Base-by-base conservation (phyloP, 2,113 vertebrate species). In the Megaceryle torquata region DNA sequence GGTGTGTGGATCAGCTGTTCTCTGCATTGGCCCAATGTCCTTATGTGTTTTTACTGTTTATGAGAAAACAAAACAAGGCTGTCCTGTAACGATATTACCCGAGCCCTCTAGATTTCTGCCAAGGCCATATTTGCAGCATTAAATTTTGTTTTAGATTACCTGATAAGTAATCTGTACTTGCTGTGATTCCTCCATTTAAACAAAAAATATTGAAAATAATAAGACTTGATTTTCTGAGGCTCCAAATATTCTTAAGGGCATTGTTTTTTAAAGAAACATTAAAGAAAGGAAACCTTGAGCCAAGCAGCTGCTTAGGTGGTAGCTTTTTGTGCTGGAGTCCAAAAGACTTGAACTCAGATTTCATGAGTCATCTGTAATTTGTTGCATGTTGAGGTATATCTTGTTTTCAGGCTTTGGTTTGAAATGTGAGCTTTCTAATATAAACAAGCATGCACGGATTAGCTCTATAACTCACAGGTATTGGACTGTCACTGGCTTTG, bases 361-460 rank as follows among this genome's bases (percentile, higher is more conserved):
- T 79, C 29, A 24, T 50, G 84, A 94, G 81, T 94, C 59, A 61
- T 72, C 51, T 84, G 6, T 84, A 84, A 86, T 82, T 89, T 82
- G 83, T 75, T 86, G 83, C 22, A 48, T 57, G 50, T 91, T 94
- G 86, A 89, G 53, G 81, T 94, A 37, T 76, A 91, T 85, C 89
- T 92, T 82, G 41, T 81, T 95, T 91, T 84, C 3, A 11, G 69
- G 81, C 74, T 89, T 95, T 87, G 57, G 37, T 48, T n/a, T 94
- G 93, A 89, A 95, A 94, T 85, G 84, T 72, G 91, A 95, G 67
- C 93, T 89, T 96, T 89, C 80, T 87, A 60, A 84, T 68, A 76
- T 79, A 84, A 95, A 82, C 46, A 87, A 82, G 54, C 87, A 43
- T 85, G 81, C 41, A 82, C 44, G 61, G 77, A 94, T 61, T 85